Base-by-base conservation (phyloP, 1,140 invertebrate species). In the Drosophila parvula region DNA sequence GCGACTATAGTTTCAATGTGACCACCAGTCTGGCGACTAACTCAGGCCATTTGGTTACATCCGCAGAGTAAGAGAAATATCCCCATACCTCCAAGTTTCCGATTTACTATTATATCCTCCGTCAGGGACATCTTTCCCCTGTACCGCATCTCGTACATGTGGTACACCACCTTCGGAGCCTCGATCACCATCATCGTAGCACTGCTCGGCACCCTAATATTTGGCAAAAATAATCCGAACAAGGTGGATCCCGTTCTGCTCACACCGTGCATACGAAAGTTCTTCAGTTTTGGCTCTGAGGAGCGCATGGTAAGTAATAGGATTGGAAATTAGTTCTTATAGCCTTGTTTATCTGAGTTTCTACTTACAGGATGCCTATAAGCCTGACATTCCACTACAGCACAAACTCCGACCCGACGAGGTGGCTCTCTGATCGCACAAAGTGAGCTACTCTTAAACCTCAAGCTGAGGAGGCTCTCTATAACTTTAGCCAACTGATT, bases 91-190 rank as follows among this genome's bases (percentile, higher is more conserved):
- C 7, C 5, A 22, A 16, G 28, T 36, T 27, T 2, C 5, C 3
- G 4, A 10, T 12, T 38, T 14, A 8, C 58, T 22, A 32, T 27
- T 11, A 16, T n/a, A 6, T 50, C 12, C 14, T 22, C 10, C 82
- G 85, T 55, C 56, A 94, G 93, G 4, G 92, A 94, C 48, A 90
- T 94, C 16, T 94, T 94, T 90, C 92, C 94, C 0, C 70, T 95
- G 3, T 94, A 95, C 47, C 93, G 94, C 30, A 93, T 96, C 5
- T 95, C 95, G 9, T 96, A 95, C 79, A 93, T 96, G 90, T 96
- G 95, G 95, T 95, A 95, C 57, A 95, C 95, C 0, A 78, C 94
- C 0, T 90, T 94, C 6, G 94, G 95, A n/a, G 92, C 93, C 3
- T 36, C 93, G 0, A 92, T 94, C 3, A 94, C 94, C 9, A 92